Evolutionary conservation across 2,797 vertebrate species (phyloP).

Genomic region (Numenius phaeopus): DNA sequence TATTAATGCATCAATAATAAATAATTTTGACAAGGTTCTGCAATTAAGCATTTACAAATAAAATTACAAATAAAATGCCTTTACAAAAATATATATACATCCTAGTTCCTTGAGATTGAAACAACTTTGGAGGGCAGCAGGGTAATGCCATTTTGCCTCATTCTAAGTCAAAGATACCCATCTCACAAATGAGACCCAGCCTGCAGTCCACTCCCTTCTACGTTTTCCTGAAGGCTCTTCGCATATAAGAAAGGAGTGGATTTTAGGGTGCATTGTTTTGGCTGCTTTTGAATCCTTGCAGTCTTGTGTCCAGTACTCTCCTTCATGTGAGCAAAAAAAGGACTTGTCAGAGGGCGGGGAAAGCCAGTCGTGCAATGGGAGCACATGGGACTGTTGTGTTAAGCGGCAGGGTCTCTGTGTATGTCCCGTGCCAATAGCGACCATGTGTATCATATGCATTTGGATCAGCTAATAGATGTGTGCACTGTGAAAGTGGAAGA

Average conservation of each 20-base stretch:
- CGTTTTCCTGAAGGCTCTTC: neutral
- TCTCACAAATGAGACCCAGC: neutral
- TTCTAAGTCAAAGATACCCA: neutral
- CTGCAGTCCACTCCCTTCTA: neutral
- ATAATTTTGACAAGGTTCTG: neutral
- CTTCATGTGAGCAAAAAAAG: neutral
- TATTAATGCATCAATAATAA: neutral
- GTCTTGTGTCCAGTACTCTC: neutral
- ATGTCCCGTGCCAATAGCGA: neutral
- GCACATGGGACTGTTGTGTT: neutral
- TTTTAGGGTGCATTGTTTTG: neutral
- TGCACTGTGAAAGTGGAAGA: neutral
- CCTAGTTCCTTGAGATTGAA: neutral
- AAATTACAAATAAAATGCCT: too few relatives aligned
- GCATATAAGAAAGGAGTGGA: neutral
- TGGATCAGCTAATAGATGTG: neutral
- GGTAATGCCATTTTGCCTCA: neutral
- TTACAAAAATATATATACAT: neutral
- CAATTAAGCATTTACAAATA: neutral
- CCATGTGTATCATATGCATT: rapidly evolving
- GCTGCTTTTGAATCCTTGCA: neutral
- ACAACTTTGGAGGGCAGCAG: neutral
- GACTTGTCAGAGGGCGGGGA: neutral
- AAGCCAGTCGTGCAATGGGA: neutral
- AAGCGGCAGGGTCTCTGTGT: neutral